Base-by-base conservation (phyloP, 2,113 vertebrate genomes). In the Muscicapa adusta region DNA sequence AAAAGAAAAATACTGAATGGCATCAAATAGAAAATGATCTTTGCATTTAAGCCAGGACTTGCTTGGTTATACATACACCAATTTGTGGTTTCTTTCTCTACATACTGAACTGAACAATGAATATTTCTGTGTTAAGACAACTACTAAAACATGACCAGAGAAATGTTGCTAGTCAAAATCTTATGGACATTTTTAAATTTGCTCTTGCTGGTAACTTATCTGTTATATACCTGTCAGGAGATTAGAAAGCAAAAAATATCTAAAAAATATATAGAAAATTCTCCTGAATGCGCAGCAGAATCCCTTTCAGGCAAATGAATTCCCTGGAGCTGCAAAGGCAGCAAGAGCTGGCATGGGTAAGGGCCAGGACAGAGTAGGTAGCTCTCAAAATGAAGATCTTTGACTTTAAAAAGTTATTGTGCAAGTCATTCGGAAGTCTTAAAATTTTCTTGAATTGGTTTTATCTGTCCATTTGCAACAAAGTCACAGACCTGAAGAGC, bases 1-100 rank as follows among this genome's bases (percentile, higher is more conserved):
- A 91, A 87, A 96, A 91, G 71, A 94, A 93, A 96, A 95, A 96
- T 96, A 94, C 82, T 96, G 96, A 97, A 93, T 34, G 26, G 29
- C 24, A 68, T 62, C 38, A 58, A 75, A 13, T 5, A 72, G 40
- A 83, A 78, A 48, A 82, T 34, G 4, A 24, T 66, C 78, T 65
- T 79, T 74, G 40, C 23, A 45, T 51, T 96, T 82, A 33, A 60
- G 50, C 18, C 51, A 73, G 28, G 33, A 10, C 57, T 66, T 93
- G 18, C 15, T 87, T 83, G 51, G 33, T 57, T 93, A 31, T 25
- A 76, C 31, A 23, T 22, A 29, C 33, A 40, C 11, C 12, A 58
- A 4, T 25, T 26, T 24, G 25, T 51, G 17, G 28, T 54, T 80
- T 38, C 26, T 74, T 78, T 74, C 51, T 73, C 20, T 29, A 24